Base-by-base conservation (phyloP, 2,113 vertebrate genomes). In the Tricholaema leucomelas region DNA sequence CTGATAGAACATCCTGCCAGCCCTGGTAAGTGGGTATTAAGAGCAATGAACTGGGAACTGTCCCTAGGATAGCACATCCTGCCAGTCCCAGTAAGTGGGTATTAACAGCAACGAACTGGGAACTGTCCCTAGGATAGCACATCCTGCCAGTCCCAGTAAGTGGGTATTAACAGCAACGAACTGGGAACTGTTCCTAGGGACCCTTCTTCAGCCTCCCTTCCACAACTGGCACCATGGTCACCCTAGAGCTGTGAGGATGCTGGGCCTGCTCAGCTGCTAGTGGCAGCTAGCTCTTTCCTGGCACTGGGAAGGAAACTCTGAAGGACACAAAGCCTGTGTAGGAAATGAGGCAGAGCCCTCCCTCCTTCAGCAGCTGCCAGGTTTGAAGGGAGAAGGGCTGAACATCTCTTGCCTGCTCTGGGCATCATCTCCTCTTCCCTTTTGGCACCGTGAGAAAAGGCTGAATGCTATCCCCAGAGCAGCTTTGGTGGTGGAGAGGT, bases 141-240 rank as follows among this genome's bases (percentile, higher is more conserved):
- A n/a, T n/a, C 36, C 58, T 65, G 25, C n/a, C 18, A 9, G 44
- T 72, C 18, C 16, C 13, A 30, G 24, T 52, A 12, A 63, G 36
- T 35, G 36, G 33, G 44, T 83, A 54, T 69, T 56, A 69, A 58
- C 10, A 40, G 4, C 3, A 2, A 31, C 24, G 52, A 48, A 24
- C 65, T 74, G 55, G 12, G 40, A 5, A 25, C 63, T 65, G 13
- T 73, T 80, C 72, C 35, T 52, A 19, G 35, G 35, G 18, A 23
- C 21, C 14, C 13, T 60, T 74, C 48, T 2, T 2, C 23, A 66
- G 65, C 35, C 18, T 58, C 12, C 44, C 20, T 64, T 72, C 46
- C 33, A 4, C 40, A 75, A 54, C 46, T 6, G 8, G 50, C 15
- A 70, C 30, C 1, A 0, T 23, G 21, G 33, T 52, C 2, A 2